phyloP scores from a whole-genome alignment of 1,140 invertebrate genomes.

The Pseudomyrmex cubaensis region DNA sequence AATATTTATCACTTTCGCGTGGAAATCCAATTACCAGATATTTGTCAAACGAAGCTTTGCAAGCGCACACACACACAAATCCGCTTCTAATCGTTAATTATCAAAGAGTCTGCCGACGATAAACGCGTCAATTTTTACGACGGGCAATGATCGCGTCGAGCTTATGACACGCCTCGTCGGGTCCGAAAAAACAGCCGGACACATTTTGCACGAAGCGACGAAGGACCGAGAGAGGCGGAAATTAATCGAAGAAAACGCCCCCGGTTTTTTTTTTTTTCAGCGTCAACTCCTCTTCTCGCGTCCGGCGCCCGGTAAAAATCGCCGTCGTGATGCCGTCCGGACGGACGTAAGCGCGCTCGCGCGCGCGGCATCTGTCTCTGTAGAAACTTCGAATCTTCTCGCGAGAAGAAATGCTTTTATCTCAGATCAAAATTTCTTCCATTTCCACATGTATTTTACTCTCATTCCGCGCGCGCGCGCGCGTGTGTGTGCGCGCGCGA shows the following conservation, averaged over 20 bases:
- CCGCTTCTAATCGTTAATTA: slow-evolving; percentile 19
- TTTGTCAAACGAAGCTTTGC: not conserved
- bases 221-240: slow-evolving; percentile 60
- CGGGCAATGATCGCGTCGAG: slow-evolving; percentile 59
- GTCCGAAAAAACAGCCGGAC: slow-evolving; percentile 58
- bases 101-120: slow-evolving; percentile 1
- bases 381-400: not conserved
- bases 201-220: slow-evolving; percentile 59
- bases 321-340: slow-evolving; percentile 1
- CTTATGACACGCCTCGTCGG: slow-evolving; percentile 51
- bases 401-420: not conserved
- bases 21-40: not conserved
- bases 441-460: slow-evolving; percentile 5
- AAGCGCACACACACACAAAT: not conserved
- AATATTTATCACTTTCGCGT: not conserved
- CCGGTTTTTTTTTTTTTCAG: slow-evolving; percentile 26
- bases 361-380: not conserved
- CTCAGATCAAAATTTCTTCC: slow-evolving; percentile 9
- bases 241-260: slow-evolving; percentile 55
- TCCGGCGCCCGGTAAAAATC: slow-evolving; percentile 37
- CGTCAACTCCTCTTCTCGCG: slow-evolving; percentile 38
- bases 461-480: not conserved
- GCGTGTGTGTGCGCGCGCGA: not conserved
- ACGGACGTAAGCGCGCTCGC: too few species aligned
- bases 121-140: not conserved